Evolutionary conservation across 2,113 vertebrate genomes (phyloP).

Genomic region (Phylloscopus whistleri): DNA sequence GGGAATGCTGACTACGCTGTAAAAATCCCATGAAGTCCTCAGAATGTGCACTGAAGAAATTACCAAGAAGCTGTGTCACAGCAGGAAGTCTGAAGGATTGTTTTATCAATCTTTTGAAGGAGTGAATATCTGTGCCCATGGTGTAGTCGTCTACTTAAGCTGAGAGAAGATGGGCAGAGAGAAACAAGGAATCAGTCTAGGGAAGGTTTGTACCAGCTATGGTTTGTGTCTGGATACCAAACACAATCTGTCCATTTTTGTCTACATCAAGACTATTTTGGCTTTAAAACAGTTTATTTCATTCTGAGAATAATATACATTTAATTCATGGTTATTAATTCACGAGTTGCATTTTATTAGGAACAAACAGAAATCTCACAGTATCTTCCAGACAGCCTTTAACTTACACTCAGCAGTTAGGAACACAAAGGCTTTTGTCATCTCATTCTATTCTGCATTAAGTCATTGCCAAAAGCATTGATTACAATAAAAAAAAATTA

Average conservation of each 20-base stretch:
- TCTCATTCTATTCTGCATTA: neutral
- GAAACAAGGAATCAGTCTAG: neutral
- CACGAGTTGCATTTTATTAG: slow-evolving; percentile 10
- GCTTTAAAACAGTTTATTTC: neutral
- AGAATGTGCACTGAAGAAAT: neutral
- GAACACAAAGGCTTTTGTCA: slow-evolving; percentile 31
- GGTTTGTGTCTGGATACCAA: neutral
- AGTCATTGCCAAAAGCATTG: neutral
- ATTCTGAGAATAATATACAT: neutral
- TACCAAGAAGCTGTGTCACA: neutral
- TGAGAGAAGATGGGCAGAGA: neutral
- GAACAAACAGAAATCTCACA: slow-evolving; percentile 2
- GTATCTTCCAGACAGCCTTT: slow-evolving; percentile 24
- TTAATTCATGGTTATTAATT: neutral
- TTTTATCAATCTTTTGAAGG: neutral
- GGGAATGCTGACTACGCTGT: neutral
- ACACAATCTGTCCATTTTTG: neutral
- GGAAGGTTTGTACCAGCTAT: neutral
- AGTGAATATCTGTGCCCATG: neutral
- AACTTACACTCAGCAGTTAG: slow-evolving; percentile 18
- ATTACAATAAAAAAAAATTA: slow-evolving; percentile 28
- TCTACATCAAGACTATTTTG: neutral
- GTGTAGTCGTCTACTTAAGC: neutral
- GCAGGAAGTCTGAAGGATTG: neutral
- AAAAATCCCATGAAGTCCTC: neutral